These are phyloP conservation scores for Rhamnusium bicolor DNA, from an alignment of 2,888 invertebrate species.

Conservation along the genomic window DNA sequence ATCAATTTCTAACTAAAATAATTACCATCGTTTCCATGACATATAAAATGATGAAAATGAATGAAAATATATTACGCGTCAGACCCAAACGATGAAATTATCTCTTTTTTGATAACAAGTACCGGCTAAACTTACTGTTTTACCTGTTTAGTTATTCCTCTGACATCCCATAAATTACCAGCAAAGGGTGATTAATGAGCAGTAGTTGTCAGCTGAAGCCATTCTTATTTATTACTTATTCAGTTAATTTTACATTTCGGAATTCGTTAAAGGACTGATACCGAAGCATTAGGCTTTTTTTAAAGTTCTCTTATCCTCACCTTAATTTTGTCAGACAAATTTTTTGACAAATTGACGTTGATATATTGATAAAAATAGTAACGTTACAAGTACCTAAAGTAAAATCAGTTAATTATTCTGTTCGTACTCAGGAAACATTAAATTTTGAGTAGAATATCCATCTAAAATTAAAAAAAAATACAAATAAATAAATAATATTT, in stretches of 20 bases:
- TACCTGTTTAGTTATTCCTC: constrained; percentile 16
- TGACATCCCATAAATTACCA: constrained; percentile 27
- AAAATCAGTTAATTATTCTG: no score
- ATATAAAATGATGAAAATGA: neutral
- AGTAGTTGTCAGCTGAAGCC: constrained; percentile 27
- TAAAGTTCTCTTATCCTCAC: constrained; percentile 10
- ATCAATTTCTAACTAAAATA: no score
- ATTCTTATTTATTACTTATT: constrained; percentile 30
- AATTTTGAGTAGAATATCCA: no score
- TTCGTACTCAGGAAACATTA: no score
- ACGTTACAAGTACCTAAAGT: neutral
- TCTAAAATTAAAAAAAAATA: no score
- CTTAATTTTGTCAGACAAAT: constrained; percentile 17
- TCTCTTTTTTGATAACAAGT: constrained; percentile 1
- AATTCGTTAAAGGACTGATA: constrained; percentile 20
- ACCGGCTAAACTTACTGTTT: constrained; percentile 28
- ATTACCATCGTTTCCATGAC: neutral
- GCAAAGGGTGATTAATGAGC: constrained; percentile 23
- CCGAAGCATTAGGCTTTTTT: constrained; percentile 14
- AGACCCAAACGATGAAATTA: constrained; percentile 24
- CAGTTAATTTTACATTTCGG: constrained; percentile 27
- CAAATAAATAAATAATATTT: no score
- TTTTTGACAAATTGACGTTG: constrained; percentile 22
- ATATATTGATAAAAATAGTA: neutral
- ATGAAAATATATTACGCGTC: neutral